phyloP scores from a whole-genome alignment of 1,140 invertebrate genomes.

The Colletes latitarsis region DNA sequence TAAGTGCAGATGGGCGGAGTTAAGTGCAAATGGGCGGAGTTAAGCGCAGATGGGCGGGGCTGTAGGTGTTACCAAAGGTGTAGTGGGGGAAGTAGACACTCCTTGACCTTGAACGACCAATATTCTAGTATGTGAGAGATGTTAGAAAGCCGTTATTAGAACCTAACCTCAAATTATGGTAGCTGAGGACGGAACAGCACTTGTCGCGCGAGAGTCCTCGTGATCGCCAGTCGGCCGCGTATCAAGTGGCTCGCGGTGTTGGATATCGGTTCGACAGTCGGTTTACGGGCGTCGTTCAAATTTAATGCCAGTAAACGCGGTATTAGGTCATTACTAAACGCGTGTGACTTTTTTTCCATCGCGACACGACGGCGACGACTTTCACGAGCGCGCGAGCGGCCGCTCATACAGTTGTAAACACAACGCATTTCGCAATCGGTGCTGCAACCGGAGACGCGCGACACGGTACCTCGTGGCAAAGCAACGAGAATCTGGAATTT shows the following conservation, averaged over 20 bases:
- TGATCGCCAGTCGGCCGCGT: conserved; percentile 1
- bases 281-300: conserved; percentile 29
- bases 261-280: conserved; percentile 7
- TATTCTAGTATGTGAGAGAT: too few species aligned
- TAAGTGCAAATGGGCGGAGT: too few species aligned
- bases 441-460: conserved; percentile 15
- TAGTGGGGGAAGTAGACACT: too few species aligned
- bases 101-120: too few species aligned
- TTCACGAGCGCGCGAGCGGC: conserved; percentile 47
- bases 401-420: conserved; percentile 40
- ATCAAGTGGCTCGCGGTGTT: conserved; percentile 18
- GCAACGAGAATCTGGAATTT: conserved; percentile 17
- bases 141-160: too few species aligned
- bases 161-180: too few species aligned
- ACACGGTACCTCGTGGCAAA: not conserved
- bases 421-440: conserved; percentile 33
- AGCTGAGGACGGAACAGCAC: not conserved
- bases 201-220: not conserved
- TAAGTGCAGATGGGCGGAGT: too few species aligned
- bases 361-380: conserved; percentile 29
- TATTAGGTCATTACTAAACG: conserved; percentile 49
- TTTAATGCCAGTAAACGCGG: conserved; percentile 30
- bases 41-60: too few species aligned
- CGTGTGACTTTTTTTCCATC: not conserved
- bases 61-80: too few species aligned